Conservation (phyloP, 1,140 invertebrate genomes). For the Bombus breviceps region DNA sequence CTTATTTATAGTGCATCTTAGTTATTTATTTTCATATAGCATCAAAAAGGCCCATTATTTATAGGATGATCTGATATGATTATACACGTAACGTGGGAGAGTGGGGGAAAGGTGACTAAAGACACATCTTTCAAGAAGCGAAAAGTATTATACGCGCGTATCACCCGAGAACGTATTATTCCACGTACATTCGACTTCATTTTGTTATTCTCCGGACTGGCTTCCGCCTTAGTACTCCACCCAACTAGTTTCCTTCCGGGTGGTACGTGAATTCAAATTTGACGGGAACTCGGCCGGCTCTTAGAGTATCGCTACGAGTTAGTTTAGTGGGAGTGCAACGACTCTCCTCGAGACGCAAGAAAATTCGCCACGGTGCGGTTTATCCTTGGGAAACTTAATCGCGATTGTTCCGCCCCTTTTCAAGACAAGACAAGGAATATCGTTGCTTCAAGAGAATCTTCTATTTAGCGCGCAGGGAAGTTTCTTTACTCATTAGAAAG, state of each 20-base stretch:
- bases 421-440: background rate
- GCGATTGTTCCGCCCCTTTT: conserved; percentile 15
- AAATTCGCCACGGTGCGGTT: conserved; percentile 6
- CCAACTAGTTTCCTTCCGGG: conserved; percentile 25
- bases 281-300: conserved; percentile 23
- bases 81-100: background rate
- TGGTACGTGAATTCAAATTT: conserved; percentile 46
- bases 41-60: too few relatives aligned
- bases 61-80: background rate
- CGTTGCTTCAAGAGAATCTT: conserved; percentile 3
- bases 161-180: conserved; percentile 63
- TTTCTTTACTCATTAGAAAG: background rate
- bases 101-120: background rate
- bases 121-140: background rate
- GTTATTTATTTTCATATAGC: too few relatives aligned
- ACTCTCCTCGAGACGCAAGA: background rate
- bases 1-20: too few relatives aligned
- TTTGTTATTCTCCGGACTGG: conserved; percentile 18
- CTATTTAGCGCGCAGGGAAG: conserved; percentile 3
- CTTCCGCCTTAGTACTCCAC: conserved; percentile 4
- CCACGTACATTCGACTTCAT: conserved; percentile 42
- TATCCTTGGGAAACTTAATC: conserved; percentile 41
- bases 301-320: conserved; percentile 29
- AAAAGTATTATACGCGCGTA: conserved; percentile 55
- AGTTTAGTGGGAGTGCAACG: conserved; percentile 7